Base-by-base conservation (phyloP, 2,888 invertebrate species). In the Cactoblastis cactorum region DNA sequence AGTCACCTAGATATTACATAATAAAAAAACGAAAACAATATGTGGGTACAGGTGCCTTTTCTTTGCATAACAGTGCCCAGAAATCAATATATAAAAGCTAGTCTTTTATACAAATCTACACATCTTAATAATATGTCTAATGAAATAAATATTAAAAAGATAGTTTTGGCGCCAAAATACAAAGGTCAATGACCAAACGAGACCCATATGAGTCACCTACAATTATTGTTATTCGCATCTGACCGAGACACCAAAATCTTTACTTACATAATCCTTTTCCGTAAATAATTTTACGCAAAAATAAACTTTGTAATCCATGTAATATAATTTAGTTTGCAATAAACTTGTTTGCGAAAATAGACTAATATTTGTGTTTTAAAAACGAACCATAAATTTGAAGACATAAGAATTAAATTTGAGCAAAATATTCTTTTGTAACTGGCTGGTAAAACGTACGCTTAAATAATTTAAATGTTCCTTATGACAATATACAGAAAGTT, bases 181-280 rank as follows among this genome's bases (percentile, higher is more conserved):
- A 28, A 39, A 61, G 54, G 65, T 69, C 66, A 65, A 56, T 41
- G 52, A 64, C 66, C 61, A 53, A 34, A 50, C 59, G 39, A 51
- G 41, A 28, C 41, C 24, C 24, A 43, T 17, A 43, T 28, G 43
- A 28, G 15, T 43, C 28, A 28, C 15, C 43, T 28, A 43, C 14
- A 15, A 43, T 24, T 15, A 22, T 41, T 46, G 41, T 51, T 55
- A 65, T 59, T 65, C 66, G 71, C 68, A 71, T 77, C 71, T 83
- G 77, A 83, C 85, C 84, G 77, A 77, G 74, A 84, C 80, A 80
- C 74, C 73, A 74, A 64, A 61, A 54, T 54, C 63, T 79, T n/a
- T n/a, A n/a, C n/a, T 49, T 80, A 78, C 70, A 65, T 63, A 80
- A 84, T 61, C 67, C 69, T 67, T 14, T 3, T 34, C 12, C 8